These are phyloP conservation scores for Eupsilia transversa DNA, from an alignment of 2,888 invertebrate species.

Conservation along the genomic window DNA sequence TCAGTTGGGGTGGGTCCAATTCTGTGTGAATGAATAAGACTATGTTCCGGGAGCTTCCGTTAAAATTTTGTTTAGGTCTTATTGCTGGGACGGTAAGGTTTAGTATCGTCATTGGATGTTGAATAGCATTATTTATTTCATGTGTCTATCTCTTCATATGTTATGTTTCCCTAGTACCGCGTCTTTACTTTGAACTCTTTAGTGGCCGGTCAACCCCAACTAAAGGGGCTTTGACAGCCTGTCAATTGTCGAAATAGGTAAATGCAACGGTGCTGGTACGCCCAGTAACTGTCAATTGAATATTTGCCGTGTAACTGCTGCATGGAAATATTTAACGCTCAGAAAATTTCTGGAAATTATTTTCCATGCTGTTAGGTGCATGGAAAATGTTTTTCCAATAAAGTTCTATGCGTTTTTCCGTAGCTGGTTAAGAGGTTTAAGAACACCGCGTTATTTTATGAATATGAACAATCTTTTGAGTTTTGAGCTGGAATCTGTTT, in stretches of 20 bases:
- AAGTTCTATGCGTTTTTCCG: background rate
- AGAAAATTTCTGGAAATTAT: background rate
- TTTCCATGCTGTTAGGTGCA: background rate
- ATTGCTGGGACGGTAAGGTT: background rate
- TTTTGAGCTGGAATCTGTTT: background rate
- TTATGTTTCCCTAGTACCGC: slow-evolving; percentile 27
- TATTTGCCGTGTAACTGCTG: background rate
- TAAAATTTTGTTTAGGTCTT: background rate
- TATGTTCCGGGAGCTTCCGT: background rate
- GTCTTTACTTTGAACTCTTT: background rate
- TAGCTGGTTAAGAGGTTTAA: background rate
- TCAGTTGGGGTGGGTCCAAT: background rate
- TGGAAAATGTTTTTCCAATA: background rate
- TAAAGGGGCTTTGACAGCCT: background rate
- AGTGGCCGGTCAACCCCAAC: background rate
- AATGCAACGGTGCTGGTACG: background rate
- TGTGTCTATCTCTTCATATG: background rate
- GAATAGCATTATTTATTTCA: slow-evolving; percentile 4
- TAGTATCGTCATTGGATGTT: background rate
- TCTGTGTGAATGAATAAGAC: slow-evolving; percentile 16
- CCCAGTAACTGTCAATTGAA: background rate
- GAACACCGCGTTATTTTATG: too few relatives aligned
- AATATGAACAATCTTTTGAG: background rate
- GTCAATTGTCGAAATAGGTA: background rate
- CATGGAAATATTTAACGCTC: background rate